These are phyloP conservation scores for Pampusana beccarii DNA, from an alignment of 2,113 vertebrate species.

Conservation along the genomic window DNA sequence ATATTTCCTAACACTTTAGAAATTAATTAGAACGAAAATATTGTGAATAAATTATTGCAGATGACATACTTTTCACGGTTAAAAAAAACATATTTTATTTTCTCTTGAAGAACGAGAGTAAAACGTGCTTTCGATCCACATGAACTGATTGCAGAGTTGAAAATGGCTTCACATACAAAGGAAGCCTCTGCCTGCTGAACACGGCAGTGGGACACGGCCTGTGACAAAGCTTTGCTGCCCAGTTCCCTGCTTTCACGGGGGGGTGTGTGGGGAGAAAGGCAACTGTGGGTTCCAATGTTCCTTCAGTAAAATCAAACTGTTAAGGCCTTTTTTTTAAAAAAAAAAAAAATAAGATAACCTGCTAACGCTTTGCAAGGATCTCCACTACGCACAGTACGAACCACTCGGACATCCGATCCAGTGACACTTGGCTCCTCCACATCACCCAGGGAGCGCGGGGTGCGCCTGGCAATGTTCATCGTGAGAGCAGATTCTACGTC, in stretches of 20 bases:
- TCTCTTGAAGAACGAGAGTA: background rate
- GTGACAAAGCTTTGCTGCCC: background rate
- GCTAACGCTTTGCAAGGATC: background rate
- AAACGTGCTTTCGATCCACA: background rate
- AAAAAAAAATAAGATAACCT: background rate
- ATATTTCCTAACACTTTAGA: background rate
- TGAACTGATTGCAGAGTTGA: background rate
- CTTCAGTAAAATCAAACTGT: background rate
- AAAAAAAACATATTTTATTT: background rate
- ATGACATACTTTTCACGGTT: background rate
- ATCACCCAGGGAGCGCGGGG: no score
- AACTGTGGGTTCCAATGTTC: background rate
- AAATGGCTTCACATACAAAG: background rate
- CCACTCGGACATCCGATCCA: background rate
- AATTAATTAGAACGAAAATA: background rate
- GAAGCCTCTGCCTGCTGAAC: background rate
- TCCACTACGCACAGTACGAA: background rate
- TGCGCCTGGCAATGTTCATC: no score
- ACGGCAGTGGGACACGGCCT: background rate
- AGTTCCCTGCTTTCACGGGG: background rate
- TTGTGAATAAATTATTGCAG: background rate
- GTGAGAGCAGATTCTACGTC: no score
- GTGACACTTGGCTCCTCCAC: no score
- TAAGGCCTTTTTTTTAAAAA: background rate
- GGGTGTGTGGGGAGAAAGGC: background rate